Percentiles rank a stretch among this genome's conserved stretches.
These are phyloP conservation scores for Emydocephalus ijimae DNA, from an alignment of 2,113 vertebrate species.

Conservation along the genomic window DNA sequence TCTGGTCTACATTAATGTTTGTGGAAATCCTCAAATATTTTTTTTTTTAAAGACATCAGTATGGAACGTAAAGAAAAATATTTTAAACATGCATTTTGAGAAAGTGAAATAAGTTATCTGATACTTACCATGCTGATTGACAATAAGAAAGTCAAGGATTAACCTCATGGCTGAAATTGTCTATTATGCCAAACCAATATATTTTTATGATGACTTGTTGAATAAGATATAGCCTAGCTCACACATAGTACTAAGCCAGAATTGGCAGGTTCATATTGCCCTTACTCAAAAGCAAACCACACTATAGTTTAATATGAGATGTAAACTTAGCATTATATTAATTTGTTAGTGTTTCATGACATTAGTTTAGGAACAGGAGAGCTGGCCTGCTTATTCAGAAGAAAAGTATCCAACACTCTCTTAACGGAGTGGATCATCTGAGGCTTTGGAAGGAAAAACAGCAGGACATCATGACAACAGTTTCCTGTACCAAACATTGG, in stretches of 20 bases:
- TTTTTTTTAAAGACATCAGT: background rate
- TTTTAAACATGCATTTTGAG: background rate
- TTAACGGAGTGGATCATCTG: background rate
- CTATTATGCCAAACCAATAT: background rate
- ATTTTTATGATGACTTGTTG: background rate
- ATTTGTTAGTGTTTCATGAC: background rate
- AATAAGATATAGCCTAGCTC: background rate
- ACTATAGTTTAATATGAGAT: background rate
- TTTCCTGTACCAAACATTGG: too few species aligned
- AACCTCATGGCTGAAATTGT: background rate
- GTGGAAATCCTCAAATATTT: background rate
- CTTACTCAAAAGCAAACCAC: background rate
- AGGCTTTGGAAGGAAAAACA: background rate
- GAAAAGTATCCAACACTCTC: background rate
- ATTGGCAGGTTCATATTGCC: background rate
- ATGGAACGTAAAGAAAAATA: background rate
- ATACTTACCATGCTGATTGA: background rate
- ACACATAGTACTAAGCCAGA: background rate
- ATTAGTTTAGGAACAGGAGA: background rate
- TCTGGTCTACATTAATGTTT: background rate
- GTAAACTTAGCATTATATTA: background rate
- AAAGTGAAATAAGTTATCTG: background rate
- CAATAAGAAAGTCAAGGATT: background rate
- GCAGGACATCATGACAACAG: background rate
- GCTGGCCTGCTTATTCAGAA: background rate